Evolutionary conservation across 2,888 invertebrate genomes (phyloP).

Genomic region (Acanthococcus lagerstroemiae): DNA sequence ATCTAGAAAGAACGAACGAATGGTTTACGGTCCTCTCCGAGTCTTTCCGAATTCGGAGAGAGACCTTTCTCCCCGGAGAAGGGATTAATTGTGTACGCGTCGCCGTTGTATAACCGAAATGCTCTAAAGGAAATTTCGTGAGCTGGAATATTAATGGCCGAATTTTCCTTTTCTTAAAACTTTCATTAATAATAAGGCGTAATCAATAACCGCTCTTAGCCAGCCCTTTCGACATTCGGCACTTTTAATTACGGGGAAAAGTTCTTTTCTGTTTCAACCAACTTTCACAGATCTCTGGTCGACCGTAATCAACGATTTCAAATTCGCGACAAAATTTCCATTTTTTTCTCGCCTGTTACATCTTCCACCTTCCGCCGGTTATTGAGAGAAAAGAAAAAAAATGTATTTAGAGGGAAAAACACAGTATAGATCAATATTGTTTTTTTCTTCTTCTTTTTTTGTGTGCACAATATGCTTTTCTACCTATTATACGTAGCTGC

Average conservation of each 20-base stretch:
- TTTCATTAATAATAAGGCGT: conserved; percentile 25
- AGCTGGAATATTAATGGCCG: conserved; percentile 24
- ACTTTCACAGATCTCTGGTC: neutral
- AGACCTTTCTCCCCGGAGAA: too few species aligned
- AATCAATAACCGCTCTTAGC: conserved; percentile 10
- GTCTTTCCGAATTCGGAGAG: too few species aligned
- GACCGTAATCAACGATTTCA: neutral
- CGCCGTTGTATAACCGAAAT: too few species aligned
- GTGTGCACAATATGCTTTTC: neutral
- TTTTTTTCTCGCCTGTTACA: neutral
- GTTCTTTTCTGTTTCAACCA: neutral
- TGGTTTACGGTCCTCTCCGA: too few species aligned
- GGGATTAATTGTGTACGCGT: too few species aligned
- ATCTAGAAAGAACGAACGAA: too few species aligned
- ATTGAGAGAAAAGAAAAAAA: neutral
- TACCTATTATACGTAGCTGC: too few species aligned
- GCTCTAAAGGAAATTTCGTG: too few species aligned
- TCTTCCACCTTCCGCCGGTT: neutral
- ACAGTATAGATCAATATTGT: neutral
- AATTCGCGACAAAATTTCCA: neutral
- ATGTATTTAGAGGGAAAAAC: neutral
- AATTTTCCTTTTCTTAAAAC: conserved; percentile 25
- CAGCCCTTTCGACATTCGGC: neutral
- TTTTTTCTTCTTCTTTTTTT: neutral
- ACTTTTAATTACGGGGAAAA: neutral